Base-by-base conservation (phyloP, 1,140 invertebrate species). In the Neodiprion pinetum region DNA sequence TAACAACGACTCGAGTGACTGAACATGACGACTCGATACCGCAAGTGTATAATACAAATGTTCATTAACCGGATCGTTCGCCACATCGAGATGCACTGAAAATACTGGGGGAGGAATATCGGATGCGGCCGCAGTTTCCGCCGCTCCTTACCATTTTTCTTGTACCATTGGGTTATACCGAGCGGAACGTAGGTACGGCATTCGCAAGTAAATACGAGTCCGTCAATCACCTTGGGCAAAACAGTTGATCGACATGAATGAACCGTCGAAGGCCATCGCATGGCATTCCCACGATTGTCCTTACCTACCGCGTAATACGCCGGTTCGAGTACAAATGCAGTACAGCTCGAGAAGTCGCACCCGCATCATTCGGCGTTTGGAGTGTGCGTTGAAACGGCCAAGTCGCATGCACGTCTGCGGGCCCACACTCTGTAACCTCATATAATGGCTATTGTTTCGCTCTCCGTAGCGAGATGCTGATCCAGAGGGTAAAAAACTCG, bases 241-340 rank as follows among this genome's bases (percentile, higher is more conserved):
- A 84, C 81, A 86, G 81, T 87, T 85, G 85, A 87, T 87, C 86
- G 85, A 87, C 86, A 88, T 87, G 86, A 88, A 88, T 87, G 86
- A 87, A 87, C 86, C 86, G 86, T 88, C 87, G 86, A 88, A 88
- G 84, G 84, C 82, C 86, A 83, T 80, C 82, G 83, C 83, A 85
- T 85, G 85, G 84, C 85, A 88, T 88, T 88, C 86, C 84, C 86
- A 88, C 86, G 85, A 86, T 85, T 88, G 85, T 87, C 86, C 84
- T 85, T 84, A 85, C 84, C 85, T 84, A 85, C 85, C 67, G 73
- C 74, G 76, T 14, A 23, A 47, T 73, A 28, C 71, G 70, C 70
- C 12, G 70, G 70, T 48, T 14, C 48, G 23, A 48, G 21, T 71
- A 71, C 48, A 5, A 40, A 71, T 47, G 12, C 68, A 7, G 21